Conservation (phyloP, 2,888 invertebrate genomes). For the Arrhopalites spinosus region DNA sequence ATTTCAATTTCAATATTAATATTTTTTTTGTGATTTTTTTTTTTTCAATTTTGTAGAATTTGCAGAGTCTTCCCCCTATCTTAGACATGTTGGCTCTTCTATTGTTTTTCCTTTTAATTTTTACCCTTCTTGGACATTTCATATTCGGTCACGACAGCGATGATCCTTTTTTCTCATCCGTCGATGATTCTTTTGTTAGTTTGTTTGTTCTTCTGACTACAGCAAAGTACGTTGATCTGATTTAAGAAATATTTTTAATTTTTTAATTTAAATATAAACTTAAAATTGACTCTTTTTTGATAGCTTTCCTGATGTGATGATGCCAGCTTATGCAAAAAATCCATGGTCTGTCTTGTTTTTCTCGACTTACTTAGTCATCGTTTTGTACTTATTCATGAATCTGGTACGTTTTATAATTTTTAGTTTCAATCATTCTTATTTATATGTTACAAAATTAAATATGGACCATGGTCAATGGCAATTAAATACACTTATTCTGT, state of each 20-base stretch:
- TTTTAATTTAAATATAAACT: neutral
- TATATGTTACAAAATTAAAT: neutral
- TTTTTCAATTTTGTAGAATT: neutral
- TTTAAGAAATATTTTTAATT: conserved; percentile 4
- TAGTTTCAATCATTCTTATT: conserved; percentile 8
- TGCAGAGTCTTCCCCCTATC: conserved; percentile 79
- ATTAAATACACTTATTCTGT: neutral
- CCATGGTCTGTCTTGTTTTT: conserved; percentile 86
- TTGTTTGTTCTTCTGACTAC: conserved; percentile 89
- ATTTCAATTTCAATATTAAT: no score
- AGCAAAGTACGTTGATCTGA: conserved; percentile 76
- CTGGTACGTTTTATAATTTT: conserved; percentile 66
- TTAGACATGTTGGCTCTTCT: conserved; percentile 83
- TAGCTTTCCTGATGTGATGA: conserved; percentile 92
- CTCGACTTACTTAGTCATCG: conserved; percentile 81
- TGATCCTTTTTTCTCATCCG: conserved; percentile 77
- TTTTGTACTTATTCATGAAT: conserved; percentile 86
- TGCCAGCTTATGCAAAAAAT: conserved; percentile 81
- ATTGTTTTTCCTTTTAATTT: conserved; percentile 82
- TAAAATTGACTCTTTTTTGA: conserved; percentile 56
- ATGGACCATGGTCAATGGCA: neutral
- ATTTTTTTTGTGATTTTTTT: no score
- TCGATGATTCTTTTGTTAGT: conserved; percentile 82
- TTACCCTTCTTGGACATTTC: conserved; percentile 80
- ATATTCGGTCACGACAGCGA: conserved; percentile 74